Base-by-base conservation (phyloP, 2,113 vertebrate species). In the Meles meles region DNA sequence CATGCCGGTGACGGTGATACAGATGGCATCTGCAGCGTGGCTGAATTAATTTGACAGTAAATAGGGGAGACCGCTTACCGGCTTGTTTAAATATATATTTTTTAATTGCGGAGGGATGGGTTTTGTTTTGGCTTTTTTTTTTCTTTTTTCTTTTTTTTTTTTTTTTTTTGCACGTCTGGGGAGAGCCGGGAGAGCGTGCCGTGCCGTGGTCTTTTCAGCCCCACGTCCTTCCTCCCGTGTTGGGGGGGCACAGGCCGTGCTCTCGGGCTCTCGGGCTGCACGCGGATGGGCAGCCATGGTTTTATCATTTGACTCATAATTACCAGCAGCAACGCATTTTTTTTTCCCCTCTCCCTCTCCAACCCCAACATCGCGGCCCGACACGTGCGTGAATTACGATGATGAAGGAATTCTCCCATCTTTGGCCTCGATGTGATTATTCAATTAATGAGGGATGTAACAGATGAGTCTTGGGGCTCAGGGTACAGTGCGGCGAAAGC, bases 21-120 rank as follows among this genome's bases (percentile, higher is more conserved):
- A 99, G 98, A 99, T 98, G 99, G 98, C 98, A 98, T 98, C 98
- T 98, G 97, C 95, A 79, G 95, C 98, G 98, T 97, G 82, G 96
- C 98, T 98, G 99, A 99, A 99, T 99, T 99, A 99, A 99, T 99
- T 98, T 99, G 99, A 99, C 99, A 99, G 99, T 98, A 99, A 99
- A 98, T 99, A 99, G 99, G 98, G 99, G 99, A 98, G 98, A 98
- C 98, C 98, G 97, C 97, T 98, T 96, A 98, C 99, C 95, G 86
- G 87, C 97, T 74, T 88, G 21, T 97, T 97, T 90, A 94, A 77
- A 93, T 96, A 61, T 95, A 39, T 37, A 55, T 96, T 97, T 98
- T 98, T 98, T 99, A 99, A 99, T 99, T 99, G 99, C 98, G 97
- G 94, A 74, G 97, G 99, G 99, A 99, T 2, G 13, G 59, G 17